These are phyloP conservation scores for human DNA, from an alignment of 2,113 vertebrate genomes.

Conservation along the genomic window GRCh38 chr13:96351501-96352000, in stretches of 20 bases:
- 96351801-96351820: background rate
- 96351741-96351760: background rate
- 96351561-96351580: too few relatives aligned
- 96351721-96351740: background rate
- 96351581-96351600: too few relatives aligned
- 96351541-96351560: too few relatives aligned
- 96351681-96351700: background rate
- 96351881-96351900: slow-evolving; percentile 16
- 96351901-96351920: background rate
- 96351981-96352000: background rate
- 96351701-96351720: background rate
- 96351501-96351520: too few relatives aligned
- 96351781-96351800: background rate
- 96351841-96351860: background rate
- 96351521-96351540: too few relatives aligned
- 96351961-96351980: background rate
- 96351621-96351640: background rate
- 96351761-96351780: background rate
- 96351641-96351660: slow-evolving; percentile 28
- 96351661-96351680: background rate
- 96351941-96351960: background rate
- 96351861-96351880: background rate
- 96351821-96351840: background rate
- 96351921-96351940: background rate
- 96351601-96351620: too few relatives aligned